Percentiles rank a stretch among this genome's conserved stretches.
Conservation (phyloP, 1,140 invertebrate genomes). For the Pogonus chalceus region DNA sequence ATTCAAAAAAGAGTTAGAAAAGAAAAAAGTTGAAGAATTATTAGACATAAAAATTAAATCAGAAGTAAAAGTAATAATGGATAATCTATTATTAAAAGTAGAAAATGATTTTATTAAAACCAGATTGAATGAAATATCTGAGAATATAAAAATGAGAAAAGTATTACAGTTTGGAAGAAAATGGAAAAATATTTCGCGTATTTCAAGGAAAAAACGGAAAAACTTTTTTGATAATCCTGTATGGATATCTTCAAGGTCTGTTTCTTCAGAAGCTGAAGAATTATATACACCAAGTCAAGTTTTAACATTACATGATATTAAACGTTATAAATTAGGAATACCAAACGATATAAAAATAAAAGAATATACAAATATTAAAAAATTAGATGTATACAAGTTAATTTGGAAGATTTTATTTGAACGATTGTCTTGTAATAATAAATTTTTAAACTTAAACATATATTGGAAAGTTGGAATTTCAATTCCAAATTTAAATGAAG, state of each 20-base stretch:
- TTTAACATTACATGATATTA: constrained; percentile 43
- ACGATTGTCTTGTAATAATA: constrained; percentile 37
- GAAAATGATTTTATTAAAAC: constrained; percentile 37
- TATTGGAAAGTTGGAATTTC: constrained; percentile 61
- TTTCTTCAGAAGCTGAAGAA: constrained; percentile 39
- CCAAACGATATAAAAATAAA: constrained; percentile 34
- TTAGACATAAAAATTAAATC: constrained; percentile 19
- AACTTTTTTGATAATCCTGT: constrained; percentile 46
- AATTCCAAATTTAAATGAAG: constrained; percentile 38
- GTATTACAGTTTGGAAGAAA: constrained; percentile 27
- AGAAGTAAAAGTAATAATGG: constrained; percentile 17
- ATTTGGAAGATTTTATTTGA: constrained; percentile 37
- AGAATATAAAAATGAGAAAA: constrained; percentile 39
- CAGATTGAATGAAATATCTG: constrained; percentile 38
- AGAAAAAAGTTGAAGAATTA: constrained; percentile 13
- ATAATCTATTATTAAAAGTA: constrained; percentile 33
- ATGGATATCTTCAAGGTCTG: constrained; percentile 44
- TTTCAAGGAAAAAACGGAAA: constrained; percentile 33
- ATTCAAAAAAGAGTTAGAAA: constrained; percentile 13
- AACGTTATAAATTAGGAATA: constrained; percentile 39
- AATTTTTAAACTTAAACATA: constrained; percentile 40
- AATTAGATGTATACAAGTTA: constrained; percentile 39
- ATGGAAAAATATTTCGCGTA: constrained; percentile 1
- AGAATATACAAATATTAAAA: constrained; percentile 28
- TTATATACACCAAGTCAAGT: constrained; percentile 40